Evolutionary conservation across 2,888 invertebrate genomes (phyloP), one percentile per base, ranked within the genome.

Genomic region (Pyrochroa serraticornis): DNA sequence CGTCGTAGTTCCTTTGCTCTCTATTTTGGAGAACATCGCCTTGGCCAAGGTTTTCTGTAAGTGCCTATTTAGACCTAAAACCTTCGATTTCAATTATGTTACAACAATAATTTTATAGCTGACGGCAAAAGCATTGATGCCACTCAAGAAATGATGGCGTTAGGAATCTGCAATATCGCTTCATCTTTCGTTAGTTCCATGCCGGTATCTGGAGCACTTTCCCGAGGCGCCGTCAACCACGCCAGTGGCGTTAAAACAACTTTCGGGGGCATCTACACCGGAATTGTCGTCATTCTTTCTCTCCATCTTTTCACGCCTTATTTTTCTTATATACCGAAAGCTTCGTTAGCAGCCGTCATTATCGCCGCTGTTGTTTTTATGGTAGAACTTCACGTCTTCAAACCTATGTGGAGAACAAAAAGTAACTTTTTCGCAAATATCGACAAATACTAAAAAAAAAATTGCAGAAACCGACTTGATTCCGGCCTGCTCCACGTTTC

Each of bases 311-410:
- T 90, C 63, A 88, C 89, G 0, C 88, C 87, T 0, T 85, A 85
- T 68, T 87, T 89, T 64, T 83, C 82, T 56, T 86, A 81, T 71
- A 86, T 86, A 60, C 86, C 86, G 0, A 86, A 85, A 69, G 83
- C 89, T 0, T 84, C 87, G 0, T 77, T 90, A 38, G 87, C 89
- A 6, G 87, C 87, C 7, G 87, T 90, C 49, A 89, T 90, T 66
- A 88, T 90, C 43, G 85, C 87, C 31, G 88, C 89, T 14, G 89
- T 90, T 3, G 82, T 89, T 32, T 86, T 86, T 71, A 87, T 87
- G 86, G 84, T 87, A 8, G 87, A 87, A 65, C 78, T 86, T 58
- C 83, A 85, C 62, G 84, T 87, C 3, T 76, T 87, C 22, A 82
- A 83, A 67, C 85, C 87, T 0, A 85, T 87, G 76, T 88, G 87